A percentile compares a stretch with the other conserved stretches of the same genome.
Evolutionary conservation across 1,140 invertebrate genomes (phyloP).

Genomic region (Xylocopa sonorina): DNA sequence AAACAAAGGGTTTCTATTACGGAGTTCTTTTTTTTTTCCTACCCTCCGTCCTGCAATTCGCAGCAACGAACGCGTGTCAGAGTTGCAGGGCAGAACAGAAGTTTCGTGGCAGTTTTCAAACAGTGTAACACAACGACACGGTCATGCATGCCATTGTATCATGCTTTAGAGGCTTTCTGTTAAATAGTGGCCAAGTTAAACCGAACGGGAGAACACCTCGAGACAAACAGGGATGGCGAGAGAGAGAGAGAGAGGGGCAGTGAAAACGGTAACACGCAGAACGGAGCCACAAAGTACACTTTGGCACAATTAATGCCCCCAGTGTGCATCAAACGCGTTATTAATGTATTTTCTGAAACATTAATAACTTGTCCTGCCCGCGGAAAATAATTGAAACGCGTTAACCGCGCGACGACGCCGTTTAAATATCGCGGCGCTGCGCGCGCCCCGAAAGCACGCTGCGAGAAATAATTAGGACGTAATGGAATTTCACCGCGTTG

Average conservation of each 20-base stretch:
- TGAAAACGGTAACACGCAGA: not conserved
- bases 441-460: not conserved
- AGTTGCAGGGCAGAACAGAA: not conserved
- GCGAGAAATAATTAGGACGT: constrained; percentile 28
- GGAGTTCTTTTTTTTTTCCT: no score
- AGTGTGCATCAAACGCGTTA: constrained; percentile 28
- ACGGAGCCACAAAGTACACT: constrained; percentile 30
- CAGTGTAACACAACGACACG: constrained; percentile 8
- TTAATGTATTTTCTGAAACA: constrained; percentile 40
- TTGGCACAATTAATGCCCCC: constrained; percentile 18
- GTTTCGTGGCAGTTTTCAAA: not conserved
- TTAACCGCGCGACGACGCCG: not conserved
- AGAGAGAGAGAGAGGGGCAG: not conserved
- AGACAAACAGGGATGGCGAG: no score
- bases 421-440: not conserved
- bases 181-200: not conserved
- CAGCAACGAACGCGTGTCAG: no score
- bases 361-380: constrained; percentile 27
- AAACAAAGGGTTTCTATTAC: no score
- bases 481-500: constrained; percentile 11
- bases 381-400: constrained; percentile 31
- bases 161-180: constrained; percentile 1
- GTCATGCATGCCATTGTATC: constrained; percentile 10
- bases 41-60: no score
- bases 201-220: not conserved